Percentiles rank a stretch among this genome's conserved stretches.
Conservation (phyloP, 1,140 invertebrate species). For the Drosophila lini region DNA sequence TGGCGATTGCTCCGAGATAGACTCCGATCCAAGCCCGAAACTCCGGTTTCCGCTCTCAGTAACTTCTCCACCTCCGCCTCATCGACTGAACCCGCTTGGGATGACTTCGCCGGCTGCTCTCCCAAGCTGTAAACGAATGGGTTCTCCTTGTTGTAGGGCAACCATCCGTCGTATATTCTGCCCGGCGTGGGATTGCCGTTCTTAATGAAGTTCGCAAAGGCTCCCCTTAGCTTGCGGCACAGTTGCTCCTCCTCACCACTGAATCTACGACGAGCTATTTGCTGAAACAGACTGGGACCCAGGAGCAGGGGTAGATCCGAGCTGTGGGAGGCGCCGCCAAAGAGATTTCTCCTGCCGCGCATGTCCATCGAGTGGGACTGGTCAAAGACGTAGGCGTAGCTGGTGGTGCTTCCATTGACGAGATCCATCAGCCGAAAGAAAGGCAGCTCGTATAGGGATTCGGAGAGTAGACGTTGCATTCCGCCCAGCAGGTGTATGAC, state of each 20-base stretch:
- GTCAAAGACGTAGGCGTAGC: constrained; percentile 85
- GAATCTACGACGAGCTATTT: constrained; percentile 86
- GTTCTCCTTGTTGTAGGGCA: constrained; percentile 85
- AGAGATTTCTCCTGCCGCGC: constrained; percentile 74
- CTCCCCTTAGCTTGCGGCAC: constrained; percentile 86
- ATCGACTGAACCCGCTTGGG: constrained; percentile 19
- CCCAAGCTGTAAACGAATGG: constrained; percentile 85
- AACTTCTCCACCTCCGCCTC: constrained; percentile 61
- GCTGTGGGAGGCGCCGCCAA: constrained; percentile 86
- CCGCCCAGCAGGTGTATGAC: constrained; percentile 61
- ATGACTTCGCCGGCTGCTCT: constrained; percentile 55
- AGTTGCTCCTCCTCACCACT: constrained; percentile 86
- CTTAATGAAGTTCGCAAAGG: constrained; percentile 87
- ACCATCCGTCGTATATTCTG: constrained; percentile 86
- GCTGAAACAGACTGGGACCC: constrained; percentile 87
- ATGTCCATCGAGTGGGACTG: constrained; percentile 82
- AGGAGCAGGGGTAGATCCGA: constrained; percentile 88
- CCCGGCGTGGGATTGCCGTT: constrained; percentile 87
- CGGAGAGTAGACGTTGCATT: constrained; percentile 77
- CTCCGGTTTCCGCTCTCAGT: constrained; percentile 30
- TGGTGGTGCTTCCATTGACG: constrained; percentile 66
- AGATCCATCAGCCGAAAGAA: constrained; percentile 70
- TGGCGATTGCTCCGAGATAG: constrained; percentile 65
- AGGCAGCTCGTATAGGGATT: constrained; percentile 74
- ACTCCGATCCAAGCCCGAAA: constrained; percentile 53